Evolutionary conservation across 2,113 vertebrate species (phyloP).

Genomic region (Myotis yumanensis): DNA sequence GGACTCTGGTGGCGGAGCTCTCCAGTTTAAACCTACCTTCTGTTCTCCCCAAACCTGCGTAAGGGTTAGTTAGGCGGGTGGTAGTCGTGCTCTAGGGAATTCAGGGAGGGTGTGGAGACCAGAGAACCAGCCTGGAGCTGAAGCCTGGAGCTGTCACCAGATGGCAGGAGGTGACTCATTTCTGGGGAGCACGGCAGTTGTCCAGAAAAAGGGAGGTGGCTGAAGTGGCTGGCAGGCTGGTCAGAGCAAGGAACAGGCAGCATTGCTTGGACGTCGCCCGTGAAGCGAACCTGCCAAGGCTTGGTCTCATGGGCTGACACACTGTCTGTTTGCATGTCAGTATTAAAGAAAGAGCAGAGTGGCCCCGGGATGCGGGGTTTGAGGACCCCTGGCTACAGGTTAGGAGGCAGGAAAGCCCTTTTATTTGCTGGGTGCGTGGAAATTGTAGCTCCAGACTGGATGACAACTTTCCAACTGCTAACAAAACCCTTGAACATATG

Average conservation of each 20-base stretch:
- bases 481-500: neutral
- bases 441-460: neutral
- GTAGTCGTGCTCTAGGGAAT: neutral
- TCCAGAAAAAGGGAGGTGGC: neutral
- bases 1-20: neutral
- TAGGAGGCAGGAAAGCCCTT: neutral
- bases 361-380: neutral
- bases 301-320: neutral
- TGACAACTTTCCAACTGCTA: neutral
- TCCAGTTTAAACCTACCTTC: neutral
- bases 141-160: neutral
- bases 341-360: neutral
- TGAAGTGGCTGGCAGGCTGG: neutral
- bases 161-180: neutral
- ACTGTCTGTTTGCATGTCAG: neutral
- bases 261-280: neutral
- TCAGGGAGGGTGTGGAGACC: neutral
- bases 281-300: neutral
- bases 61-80: neutral
- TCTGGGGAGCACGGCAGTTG: neutral
- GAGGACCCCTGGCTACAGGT: neutral
- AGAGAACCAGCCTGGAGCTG: neutral
- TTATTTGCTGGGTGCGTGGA: neutral
- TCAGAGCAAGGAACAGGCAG: neutral
- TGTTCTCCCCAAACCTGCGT: neutral